A percentile compares a stretch with the other conserved stretches of the same genome.
phyloP scores from a whole-genome alignment of 2,888 invertebrate genomes.

The Patella caerulea region DNA sequence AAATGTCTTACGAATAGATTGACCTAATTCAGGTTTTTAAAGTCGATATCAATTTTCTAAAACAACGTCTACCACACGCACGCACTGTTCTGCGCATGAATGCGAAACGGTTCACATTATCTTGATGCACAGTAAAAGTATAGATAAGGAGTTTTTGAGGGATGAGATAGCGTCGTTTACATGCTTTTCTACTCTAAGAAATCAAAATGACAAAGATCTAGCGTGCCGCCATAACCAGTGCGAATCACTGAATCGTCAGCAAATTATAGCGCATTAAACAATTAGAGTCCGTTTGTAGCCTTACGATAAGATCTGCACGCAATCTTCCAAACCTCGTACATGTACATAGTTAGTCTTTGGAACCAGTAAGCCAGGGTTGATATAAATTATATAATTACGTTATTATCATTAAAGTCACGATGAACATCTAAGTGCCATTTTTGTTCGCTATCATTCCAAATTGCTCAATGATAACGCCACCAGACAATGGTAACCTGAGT shows the following conservation, averaged over 20 bases:
- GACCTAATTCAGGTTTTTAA: background rate
- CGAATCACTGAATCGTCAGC: background rate
- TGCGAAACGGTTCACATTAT: no score
- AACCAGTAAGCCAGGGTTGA: no score
- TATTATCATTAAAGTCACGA: no score
- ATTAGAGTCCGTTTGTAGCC: conserved; percentile 6
- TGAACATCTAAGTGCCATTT: no score
- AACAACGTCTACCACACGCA: background rate
- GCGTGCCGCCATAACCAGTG: background rate
- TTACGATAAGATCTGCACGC: conserved; percentile 7
- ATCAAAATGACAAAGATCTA: background rate
- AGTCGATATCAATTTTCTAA: background rate
- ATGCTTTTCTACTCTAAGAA: conserved; percentile 9
- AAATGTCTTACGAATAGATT: conserved; percentile 2
- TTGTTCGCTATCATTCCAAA: no score
- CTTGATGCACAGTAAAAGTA: no score
- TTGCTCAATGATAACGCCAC: no score
- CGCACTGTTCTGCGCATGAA: no score
- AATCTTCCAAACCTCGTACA: background rate
- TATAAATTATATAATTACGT: no score
- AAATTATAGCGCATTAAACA: conserved; percentile 10
- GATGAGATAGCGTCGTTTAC: background rate
- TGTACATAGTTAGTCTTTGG: no score
- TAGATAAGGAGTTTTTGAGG: background rate
- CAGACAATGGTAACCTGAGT: no score